These are phyloP conservation scores for Lordiphosa clarofinis DNA, from an alignment of 1,140 invertebrate species.

Conservation along the genomic window DNA sequence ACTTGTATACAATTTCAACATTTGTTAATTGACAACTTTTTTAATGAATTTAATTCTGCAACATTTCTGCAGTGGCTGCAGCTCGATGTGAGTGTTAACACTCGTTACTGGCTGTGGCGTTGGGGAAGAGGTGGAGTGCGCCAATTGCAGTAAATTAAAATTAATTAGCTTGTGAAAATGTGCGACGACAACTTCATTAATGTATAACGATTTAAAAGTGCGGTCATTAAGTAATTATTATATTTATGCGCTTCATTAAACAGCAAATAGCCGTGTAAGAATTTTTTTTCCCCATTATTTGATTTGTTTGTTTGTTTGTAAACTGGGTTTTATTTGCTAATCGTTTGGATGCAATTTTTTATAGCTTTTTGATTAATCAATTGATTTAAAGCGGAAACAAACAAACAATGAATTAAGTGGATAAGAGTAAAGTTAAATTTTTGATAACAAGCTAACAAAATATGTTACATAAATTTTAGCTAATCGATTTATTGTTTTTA, in stretches of 20 bases:
- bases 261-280: slow-evolving; percentile 32
- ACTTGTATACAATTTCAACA: slow-evolving; percentile 32
- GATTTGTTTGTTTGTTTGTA: slow-evolving; percentile 36
- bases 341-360: slow-evolving; percentile 18
- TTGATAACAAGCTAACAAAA: too few species aligned
- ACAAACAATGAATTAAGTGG: too few species aligned
- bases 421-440: too few species aligned
- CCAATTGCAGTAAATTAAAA: slow-evolving; percentile 65
- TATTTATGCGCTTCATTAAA: slow-evolving; percentile 46
- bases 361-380: slow-evolving; percentile 8
- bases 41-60: slow-evolving; percentile 51
- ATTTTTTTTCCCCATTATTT: slow-evolving; percentile 10
- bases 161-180: slow-evolving; percentile 60
- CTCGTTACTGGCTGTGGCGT: slow-evolving; percentile 20
- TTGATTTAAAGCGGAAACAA: slow-evolving; percentile 16
- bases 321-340: slow-evolving; percentile 45
- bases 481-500: too few species aligned
- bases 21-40: slow-evolving; percentile 72
- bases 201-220: slow-evolving; percentile 48
- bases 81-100: neutral
- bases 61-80: neutral
- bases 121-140: neutral
- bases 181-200: slow-evolving; percentile 41
- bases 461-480: too few species aligned
- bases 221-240: slow-evolving; percentile 53